Conservation (phyloP, 2,113 vertebrate species). For the Entosphenus tridentatus region DNA sequence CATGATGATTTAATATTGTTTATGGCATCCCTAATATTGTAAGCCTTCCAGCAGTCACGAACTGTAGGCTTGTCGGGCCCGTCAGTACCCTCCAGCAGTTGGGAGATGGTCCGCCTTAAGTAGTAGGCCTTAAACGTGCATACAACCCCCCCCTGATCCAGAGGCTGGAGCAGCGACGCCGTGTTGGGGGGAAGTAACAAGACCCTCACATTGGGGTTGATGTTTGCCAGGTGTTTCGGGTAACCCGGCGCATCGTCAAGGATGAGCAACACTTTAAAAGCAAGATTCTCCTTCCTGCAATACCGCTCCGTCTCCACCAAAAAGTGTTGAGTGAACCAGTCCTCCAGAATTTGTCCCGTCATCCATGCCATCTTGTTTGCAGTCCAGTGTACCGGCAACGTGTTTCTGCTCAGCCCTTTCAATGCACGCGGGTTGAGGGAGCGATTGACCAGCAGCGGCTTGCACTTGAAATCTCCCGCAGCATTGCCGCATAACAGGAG, state of each 20-base stretch:
- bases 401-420: background rate
- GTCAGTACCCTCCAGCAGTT: background rate
- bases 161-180: background rate
- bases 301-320: background rate
- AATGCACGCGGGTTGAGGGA: background rate
- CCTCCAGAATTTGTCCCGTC: background rate
- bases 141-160: conserved; percentile 1
- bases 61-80: background rate
- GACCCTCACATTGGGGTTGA: background rate
- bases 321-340: conserved; percentile 2
- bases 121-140: background rate
- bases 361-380: background rate
- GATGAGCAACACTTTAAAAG: conserved; percentile 3
- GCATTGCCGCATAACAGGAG: conserved; percentile 5
- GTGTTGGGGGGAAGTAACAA: conserved; percentile 2
- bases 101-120: background rate
- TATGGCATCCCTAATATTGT: background rate
- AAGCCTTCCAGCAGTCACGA: background rate
- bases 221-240: background rate
- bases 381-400: background rate
- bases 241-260: background rate
- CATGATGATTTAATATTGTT: background rate
- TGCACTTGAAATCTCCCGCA: conserved; percentile 1
- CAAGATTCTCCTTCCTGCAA: background rate
- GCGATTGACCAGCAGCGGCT: background rate